Base-by-base conservation (phyloP, 1,140 invertebrate genomes). In the Cecropterus lyciades region DNA sequence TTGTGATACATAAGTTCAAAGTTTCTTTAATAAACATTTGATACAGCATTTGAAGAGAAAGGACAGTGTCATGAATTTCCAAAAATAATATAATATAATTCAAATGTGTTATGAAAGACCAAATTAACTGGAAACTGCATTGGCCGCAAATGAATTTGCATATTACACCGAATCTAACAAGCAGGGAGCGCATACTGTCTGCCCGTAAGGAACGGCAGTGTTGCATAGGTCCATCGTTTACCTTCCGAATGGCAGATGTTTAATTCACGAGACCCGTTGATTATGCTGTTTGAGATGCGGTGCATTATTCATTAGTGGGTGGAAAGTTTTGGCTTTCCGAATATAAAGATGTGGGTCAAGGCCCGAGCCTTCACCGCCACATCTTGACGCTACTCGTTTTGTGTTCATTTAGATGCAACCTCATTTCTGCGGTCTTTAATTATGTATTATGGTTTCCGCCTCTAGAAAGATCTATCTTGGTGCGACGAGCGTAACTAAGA, bases 321-420 rank as follows among this genome's bases (percentile, higher is more conserved):
- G 80, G 83, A 85, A 85, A 84, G 82, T 86, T 85, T 85, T 69
- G 72, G 56, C 67, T 80, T 75, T 73, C 64, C 72, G 78, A 82
- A 82, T 85, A 85, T 80, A 66, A 83, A 88, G 72, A 88, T 84
- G 79, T 82, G 65, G 79, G 82, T 82, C 84, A 82, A 79, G 82
- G 80, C 76, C 59, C 74, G 70, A 65, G 53, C 60, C 69, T 64
- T 71, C 70, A 53, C 56, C 63, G 56, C 52, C 20, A 40, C 52
- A 55, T 30, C 66, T 63, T 63, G 45, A 16, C 46, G 63, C 67
- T 59, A 49, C 49, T 46, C 60, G 65, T 67, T 81, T 72, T 71
- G 37, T 68, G 72, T 51, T 66, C 63, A 73, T 83, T 82, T 75
- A 81, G 64, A 83, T 85, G 76, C 82, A 85, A 80, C 80, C 83